Evolutionary conservation across 2,113 vertebrate genomes (phyloP), one percentile per base, ranked within the genome.

Genomic region (Eclectus roratus): DNA sequence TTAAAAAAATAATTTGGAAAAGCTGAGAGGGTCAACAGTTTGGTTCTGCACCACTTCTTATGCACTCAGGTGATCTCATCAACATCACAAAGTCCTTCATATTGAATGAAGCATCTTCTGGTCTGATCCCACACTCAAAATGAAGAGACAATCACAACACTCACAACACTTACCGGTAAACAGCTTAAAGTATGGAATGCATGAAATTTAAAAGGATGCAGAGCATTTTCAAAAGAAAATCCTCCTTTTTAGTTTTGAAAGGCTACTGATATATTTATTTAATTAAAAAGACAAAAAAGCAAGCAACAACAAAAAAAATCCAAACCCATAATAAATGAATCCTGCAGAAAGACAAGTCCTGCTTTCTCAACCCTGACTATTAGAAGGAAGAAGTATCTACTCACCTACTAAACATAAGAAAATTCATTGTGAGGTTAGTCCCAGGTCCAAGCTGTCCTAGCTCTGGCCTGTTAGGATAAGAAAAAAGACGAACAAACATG

Each of bases 381-480:
- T 76, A 81, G 65, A 86, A 95, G 80, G 82, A 97, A 96, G 72
- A 96, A 39, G 50, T 74, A 88, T 86, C 94, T 96, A 95, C 96
- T 95, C 96, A 96, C 86, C 96, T 93, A 93, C 91, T 84, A 94
- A 93, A 97, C 86, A 95, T 89, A 97, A 96, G 96, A 94, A 95
- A 97, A 96, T 93, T 96, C 88, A 93, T 71, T 96, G 86, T 93
- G 88, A 93, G 39, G 86, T 96, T 95, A 96, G 93, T 96, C 52
- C 93, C 91, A 93, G 95, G 55, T 94, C 83, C 91, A 91, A 79
- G 83, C 91, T 93, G 77, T 95, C 91, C 86, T 94, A 96, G 77
- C 94, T 93, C 91, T 93, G 83, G 93, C 89, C 95, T 95, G 94
- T 95, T 96, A 97, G 94, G 56, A 96, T 92, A 97, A 96, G 91